Conservation (phyloP, 2,797 vertebrate genomes). For the Leuciscus waleckii region DNA sequence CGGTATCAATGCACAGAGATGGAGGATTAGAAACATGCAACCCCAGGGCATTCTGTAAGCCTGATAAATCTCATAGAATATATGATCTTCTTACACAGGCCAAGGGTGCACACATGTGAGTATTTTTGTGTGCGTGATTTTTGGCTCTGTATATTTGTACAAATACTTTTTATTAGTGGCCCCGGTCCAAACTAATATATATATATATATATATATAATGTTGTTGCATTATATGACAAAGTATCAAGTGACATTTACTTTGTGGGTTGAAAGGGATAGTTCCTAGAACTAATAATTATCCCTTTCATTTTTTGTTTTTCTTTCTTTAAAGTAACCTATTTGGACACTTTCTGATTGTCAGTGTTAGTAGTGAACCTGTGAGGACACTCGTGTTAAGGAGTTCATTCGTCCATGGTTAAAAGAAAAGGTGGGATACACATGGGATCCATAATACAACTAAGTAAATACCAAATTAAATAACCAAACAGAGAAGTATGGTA, state of each 20-base stretch:
- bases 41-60: conserved; percentile 58
- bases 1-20: conserved; percentile 65
- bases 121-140: neutral
- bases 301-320: too few species aligned
- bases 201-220: neutral
- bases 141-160: neutral
- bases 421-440: neutral
- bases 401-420: neutral
- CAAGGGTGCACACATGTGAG: conserved; percentile 53
- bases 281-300: too few species aligned
- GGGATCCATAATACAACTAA: too few species aligned
- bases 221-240: neutral
- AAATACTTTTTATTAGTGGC: neutral
- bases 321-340: neutral
- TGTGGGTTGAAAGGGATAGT: neutral
- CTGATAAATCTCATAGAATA: conserved; percentile 68
- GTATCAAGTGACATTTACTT: neutral
- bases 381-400: neutral
- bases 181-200: neutral
- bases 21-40: conserved; percentile 47
- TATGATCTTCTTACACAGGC: conserved; percentile 74
- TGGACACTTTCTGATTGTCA: neutral
- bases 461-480: too few species aligned
- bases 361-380: neutral
- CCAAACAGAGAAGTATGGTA: too few species aligned